Conservation (phyloP, 1,140 invertebrate genomes). For the Brachionus manjavacas region DNA sequence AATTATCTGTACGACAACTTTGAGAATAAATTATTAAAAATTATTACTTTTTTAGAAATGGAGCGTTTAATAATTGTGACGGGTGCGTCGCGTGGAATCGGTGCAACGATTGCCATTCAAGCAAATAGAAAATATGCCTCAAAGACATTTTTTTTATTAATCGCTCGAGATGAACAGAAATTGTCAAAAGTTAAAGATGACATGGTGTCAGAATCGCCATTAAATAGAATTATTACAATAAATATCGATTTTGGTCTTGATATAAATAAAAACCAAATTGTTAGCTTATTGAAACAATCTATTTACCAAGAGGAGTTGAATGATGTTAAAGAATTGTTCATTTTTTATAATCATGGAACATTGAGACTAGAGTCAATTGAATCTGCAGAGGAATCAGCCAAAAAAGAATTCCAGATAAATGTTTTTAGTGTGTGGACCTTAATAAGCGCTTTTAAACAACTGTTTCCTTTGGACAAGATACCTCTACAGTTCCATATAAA, state of each 20-base stretch:
- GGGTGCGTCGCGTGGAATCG: constrained; percentile 35
- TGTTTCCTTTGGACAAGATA: neutral
- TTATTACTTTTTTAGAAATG: neutral
- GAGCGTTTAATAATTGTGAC: constrained; percentile 33
- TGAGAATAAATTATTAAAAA: neutral
- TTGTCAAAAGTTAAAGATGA: neutral
- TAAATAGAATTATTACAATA: neutral
- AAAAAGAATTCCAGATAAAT: constrained; percentile 27
- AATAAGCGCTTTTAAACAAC: neutral
- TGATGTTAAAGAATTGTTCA: neutral
- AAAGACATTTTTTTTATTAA: constrained; percentile 2
- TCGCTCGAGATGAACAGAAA: constrained; percentile 9
- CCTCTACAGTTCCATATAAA: constrained; percentile 17
- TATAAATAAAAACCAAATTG: neutral
- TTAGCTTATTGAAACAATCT: neutral
- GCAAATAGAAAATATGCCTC: neutral
- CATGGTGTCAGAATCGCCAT: neutral
- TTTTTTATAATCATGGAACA: constrained; percentile 38
- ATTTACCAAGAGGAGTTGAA: neutral
- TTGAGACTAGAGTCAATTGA: neutral
- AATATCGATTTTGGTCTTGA: neutral
- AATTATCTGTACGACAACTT: neutral
- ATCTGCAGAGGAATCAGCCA: neutral
- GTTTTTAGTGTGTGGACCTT: constrained; percentile 21
- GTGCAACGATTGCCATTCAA: constrained; percentile 16